Evolutionary conservation across 64 coral and sea anemone genomes (phyloP).

Genomic region (Porites lutea): DNA sequence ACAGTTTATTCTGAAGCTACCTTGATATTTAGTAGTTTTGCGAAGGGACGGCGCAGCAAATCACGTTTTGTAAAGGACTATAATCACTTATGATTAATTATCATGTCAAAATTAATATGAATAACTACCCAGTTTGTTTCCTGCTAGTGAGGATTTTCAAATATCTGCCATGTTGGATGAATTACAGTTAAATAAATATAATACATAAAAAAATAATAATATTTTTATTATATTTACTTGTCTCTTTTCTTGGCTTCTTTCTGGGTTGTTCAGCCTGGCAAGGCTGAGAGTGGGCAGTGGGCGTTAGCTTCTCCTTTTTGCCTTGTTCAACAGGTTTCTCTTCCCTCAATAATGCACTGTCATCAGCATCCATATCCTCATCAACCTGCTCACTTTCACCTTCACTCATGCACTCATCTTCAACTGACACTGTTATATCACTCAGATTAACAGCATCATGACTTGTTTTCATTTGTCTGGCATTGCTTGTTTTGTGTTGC

Average conservation of each 20-base stretch:
- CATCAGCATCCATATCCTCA: constrained; percentile 33
- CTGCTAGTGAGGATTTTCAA: too few relatives aligned
- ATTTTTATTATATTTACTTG: constrained; percentile 17
- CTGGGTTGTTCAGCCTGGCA: neutral
- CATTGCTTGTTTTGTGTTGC: neutral
- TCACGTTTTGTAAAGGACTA: too few relatives aligned
- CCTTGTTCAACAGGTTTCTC: constrained; percentile 10
- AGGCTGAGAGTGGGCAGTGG: neutral
- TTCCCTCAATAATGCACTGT: constrained; percentile 61
- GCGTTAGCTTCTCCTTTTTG: neutral
- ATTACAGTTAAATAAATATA: too few relatives aligned
- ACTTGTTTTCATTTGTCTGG: constrained; percentile 35
- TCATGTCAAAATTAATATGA: too few relatives aligned
- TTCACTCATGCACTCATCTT: constrained; percentile 65
- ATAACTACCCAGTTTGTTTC: too few relatives aligned
- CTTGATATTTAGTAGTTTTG: too few relatives aligned
- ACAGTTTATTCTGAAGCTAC: too few relatives aligned
- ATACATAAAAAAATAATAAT: too few relatives aligned
- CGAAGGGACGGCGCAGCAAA: too few relatives aligned
- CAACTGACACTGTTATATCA: constrained; percentile 39
- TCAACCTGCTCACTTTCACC: constrained; percentile 45
- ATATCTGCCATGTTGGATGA: too few relatives aligned
- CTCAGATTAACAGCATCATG: constrained; percentile 33
- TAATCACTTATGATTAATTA: too few relatives aligned
- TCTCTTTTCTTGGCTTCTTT: neutral